Evolutionary conservation across 2,888 invertebrate species (phyloP), one percentile per base, ranked within the genome.

Genomic region (Sarcophaga subvicina): DNA sequence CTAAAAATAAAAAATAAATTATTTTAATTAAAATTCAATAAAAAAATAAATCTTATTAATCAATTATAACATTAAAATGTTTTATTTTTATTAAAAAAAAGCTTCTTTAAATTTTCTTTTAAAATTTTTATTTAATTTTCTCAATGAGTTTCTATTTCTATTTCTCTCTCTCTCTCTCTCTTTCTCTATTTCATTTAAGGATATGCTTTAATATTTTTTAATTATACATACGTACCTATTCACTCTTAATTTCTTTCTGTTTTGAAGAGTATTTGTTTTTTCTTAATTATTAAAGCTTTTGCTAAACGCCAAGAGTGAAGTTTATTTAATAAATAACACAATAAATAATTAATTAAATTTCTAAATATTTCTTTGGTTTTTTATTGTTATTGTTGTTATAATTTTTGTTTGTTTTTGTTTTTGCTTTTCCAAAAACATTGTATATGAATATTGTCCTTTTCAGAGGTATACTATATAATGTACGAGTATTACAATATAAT

Each of bases 391-490:
- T 37, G 37, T 54, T 54, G 54, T 54, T 54, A 14, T 54, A 14
- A 17, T 14, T 54, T 0, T 20, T 22, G 49, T 20, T 79, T 66
- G 80, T 22, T 22, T 22, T 22, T 22, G 22, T 22, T 22, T 62
- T 60, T 47, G 14, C 0, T 81, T 82, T 45, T 73, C 49, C 64
- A 79, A 79, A 84, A 37, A 37, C 37, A 37, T 37, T 37, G 17
- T 72, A 73, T 76, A 78, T 66, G 70, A 76, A 81, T 87, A 87
- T 87, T 87, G 87, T 87, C 87, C 79, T 84, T 79, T 83, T 79
- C 25, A 79, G 87, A 87, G 87, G 87, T 87, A 87, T 87, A 82
- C 76, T 84, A 72, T 71, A 49, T 80, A 60, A 70, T 69, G 60
- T 72, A 22, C 22, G 22, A 22, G 22, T 22, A 49, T 75, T 63